phyloP scores from a whole-genome alignment of 1,140 invertebrate genomes.

The Sycophila sp. region DNA sequence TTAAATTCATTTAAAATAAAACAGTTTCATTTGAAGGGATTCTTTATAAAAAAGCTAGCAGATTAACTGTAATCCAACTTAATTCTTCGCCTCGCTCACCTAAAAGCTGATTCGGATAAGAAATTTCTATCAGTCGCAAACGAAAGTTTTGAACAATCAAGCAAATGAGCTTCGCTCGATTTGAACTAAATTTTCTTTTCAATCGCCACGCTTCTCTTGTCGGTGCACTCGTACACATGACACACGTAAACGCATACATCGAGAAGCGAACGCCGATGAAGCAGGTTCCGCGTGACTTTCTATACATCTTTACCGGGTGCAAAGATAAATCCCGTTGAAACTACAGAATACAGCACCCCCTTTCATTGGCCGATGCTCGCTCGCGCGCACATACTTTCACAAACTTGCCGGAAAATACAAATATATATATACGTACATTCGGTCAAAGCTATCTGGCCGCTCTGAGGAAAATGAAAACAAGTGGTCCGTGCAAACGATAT shows the following conservation, averaged over 20 bases:
- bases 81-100: neutral
- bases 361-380: neutral
- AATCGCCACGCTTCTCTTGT: too few relatives aligned
- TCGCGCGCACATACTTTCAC: neutral
- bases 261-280: neutral
- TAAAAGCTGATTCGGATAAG: neutral
- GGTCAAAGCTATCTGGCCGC: conserved; percentile 36
- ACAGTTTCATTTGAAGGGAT: neutral
- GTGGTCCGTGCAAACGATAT: conserved; percentile 44
- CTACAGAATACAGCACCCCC: neutral
- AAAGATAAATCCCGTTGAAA: conserved; percentile 1
- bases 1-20: too few relatives aligned
- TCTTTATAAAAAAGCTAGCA: neutral
- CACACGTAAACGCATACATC: neutral
- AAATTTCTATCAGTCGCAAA: neutral
- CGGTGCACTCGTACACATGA: neutral
- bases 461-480: conserved; percentile 39
- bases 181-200: neutral
- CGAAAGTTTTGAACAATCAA: conserved; percentile 13
- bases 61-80: conserved; percentile 12
- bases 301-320: neutral
- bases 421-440: conserved; percentile 13
- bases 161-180: conserved; percentile 4
- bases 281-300: neutral
- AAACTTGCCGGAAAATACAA: neutral